These are phyloP conservation scores for Imbricaverruca yamaguchii DNA, from an alignment of 2,888 invertebrate species.

Conservation along the genomic window DNA sequence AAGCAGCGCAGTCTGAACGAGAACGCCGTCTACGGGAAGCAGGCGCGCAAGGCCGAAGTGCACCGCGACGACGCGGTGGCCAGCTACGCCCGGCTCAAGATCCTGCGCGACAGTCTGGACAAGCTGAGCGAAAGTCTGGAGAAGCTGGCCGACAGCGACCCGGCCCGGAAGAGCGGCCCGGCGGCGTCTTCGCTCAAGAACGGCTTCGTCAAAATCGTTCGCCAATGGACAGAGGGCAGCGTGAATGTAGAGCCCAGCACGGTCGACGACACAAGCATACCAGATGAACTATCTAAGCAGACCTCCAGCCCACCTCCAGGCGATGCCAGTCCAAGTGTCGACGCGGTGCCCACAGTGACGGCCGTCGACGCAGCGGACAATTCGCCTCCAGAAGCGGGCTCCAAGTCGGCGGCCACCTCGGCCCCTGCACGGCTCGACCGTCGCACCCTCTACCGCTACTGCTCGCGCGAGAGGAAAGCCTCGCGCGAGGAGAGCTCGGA, in stretches of 20 bases:
- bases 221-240: conserved; percentile 30
- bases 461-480: conserved; percentile 56
- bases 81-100: conserved; percentile 31
- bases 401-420: background rate
- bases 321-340: background rate
- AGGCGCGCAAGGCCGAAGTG: background rate
- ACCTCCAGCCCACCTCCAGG: no score
- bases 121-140: conserved; percentile 27
- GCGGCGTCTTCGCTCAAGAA: conserved; percentile 66
- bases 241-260: no score
- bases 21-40: background rate
- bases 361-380: background rate
- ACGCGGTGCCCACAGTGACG: no score
- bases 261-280: no score
- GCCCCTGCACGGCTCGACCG: conserved; percentile 26
- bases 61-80: conserved; percentile 12
- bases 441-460: conserved; percentile 33
- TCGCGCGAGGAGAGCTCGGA: conserved; percentile 77
- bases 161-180: conserved; percentile 48
- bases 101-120: conserved; percentile 31
- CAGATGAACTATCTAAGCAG: no score
- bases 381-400: background rate
- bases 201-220: conserved; percentile 31
- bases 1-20: conserved; percentile 24
- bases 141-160: conserved; percentile 37